phyloP scores from a whole-genome alignment of 1,140 invertebrate species.

The Microvelia longipes region DNA sequence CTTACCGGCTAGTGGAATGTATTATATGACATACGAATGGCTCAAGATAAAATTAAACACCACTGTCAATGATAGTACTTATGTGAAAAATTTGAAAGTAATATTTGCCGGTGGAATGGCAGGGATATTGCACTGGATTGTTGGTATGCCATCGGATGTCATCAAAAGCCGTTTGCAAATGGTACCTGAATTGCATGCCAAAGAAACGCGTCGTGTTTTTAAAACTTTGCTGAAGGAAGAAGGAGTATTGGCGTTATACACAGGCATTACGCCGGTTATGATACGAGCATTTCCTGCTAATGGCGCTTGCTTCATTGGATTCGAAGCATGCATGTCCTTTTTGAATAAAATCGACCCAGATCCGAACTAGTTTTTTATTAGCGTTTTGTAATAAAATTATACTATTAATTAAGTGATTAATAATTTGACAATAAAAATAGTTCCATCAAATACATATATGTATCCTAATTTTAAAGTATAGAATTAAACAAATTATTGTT shows the following conservation, averaged over 20 bases:
- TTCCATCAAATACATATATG: too few relatives aligned
- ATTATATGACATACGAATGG: conserved; percentile 92
- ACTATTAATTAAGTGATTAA: too few relatives aligned
- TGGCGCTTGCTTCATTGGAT: conserved; percentile 66
- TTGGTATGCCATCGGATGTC: conserved; percentile 95
- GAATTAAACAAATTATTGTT: too few relatives aligned
- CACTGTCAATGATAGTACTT: conserved; percentile 35
- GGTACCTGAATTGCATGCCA: conserved; percentile 61
- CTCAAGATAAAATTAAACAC: conserved; percentile 58
- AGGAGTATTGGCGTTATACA: conserved; percentile 51
- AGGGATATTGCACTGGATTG: conserved; percentile 89
- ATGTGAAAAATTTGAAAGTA: conserved; percentile 54
- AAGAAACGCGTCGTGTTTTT: conserved; percentile 56
- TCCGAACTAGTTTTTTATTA: conserved; percentile 32
- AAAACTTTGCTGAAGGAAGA: conserved; percentile 48
- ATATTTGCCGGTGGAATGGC: conserved; percentile 88
- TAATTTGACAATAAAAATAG: too few relatives aligned
- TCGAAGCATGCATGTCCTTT: conserved; percentile 48
- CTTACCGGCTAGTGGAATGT: conserved; percentile 90
- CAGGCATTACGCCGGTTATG: conserved; percentile 61
- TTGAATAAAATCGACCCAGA: conserved; percentile 40
- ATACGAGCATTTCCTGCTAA: conserved; percentile 70
- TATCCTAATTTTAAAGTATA: too few relatives aligned
- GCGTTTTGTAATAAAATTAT: too few relatives aligned
- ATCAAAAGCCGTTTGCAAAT: conserved; percentile 93